Percentiles rank a stretch among this genome's conserved stretches.
Conservation (phyloP, 2,797 vertebrate genomes). For the Sebastes alutus region DNA sequence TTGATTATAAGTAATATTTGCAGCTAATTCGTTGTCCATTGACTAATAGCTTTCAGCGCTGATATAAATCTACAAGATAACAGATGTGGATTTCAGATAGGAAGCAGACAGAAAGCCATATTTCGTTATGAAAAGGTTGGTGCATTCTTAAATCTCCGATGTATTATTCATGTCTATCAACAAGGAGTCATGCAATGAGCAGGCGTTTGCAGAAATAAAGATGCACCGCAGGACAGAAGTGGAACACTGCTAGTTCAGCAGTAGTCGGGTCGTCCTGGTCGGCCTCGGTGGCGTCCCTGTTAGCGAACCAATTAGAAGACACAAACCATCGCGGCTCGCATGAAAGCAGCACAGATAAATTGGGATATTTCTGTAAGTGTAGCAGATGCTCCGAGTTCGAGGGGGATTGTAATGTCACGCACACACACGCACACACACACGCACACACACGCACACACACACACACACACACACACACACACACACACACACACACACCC, state of each 20-base stretch:
- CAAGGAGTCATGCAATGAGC: slow-evolving; percentile 32
- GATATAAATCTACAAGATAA: neutral
- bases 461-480: too few species aligned
- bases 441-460: too few species aligned
- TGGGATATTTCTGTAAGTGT: slow-evolving; percentile 27
- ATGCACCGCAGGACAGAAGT: slow-evolving; percentile 23
- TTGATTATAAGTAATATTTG: neutral
- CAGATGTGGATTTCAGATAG: neutral
- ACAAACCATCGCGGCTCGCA: slow-evolving; percentile 25
- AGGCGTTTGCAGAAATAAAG: slow-evolving; percentile 43
- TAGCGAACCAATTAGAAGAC: slow-evolving; percentile 55
- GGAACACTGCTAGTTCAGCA: slow-evolving; percentile 55
- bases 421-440: too few species aligned
- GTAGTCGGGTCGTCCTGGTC: slow-evolving; percentile 6
- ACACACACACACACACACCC: too few species aligned
- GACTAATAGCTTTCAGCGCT: neutral
- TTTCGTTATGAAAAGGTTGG: neutral
- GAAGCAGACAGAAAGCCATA: neutral
- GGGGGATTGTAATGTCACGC: slow-evolving; percentile 40
- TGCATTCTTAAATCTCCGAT: slow-evolving; percentile 7
- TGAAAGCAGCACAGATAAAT: slow-evolving; percentile 36
- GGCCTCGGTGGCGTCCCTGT: slow-evolving; percentile 22
- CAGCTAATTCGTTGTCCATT: neutral
- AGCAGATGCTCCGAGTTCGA: slow-evolving; percentile 28
- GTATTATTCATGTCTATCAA: slow-evolving; percentile 56